Percentiles rank a stretch among this genome's conserved stretches.
phyloP scores from a whole-genome alignment of 1,140 invertebrate genomes.

The Listronotus bonariensis region DNA sequence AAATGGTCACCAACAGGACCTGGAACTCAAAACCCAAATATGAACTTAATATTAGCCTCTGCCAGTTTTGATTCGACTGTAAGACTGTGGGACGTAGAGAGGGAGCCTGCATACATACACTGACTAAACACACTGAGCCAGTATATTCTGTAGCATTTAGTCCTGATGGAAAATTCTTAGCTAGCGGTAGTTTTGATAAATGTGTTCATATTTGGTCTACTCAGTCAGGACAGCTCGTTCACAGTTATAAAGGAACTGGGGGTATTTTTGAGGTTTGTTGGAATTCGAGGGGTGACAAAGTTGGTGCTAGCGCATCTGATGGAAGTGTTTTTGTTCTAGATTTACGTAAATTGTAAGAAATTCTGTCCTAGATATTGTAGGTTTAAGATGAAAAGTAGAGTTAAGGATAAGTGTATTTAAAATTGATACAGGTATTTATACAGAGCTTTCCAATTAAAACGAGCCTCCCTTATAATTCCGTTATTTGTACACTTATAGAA shows the following conservation, averaged over 20 bases:
- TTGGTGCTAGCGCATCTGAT: conserved; percentile 97
- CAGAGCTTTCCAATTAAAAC: too few relatives aligned
- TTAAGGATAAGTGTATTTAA: too few relatives aligned
- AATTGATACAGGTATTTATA: too few relatives aligned
- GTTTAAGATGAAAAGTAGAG: too few relatives aligned
- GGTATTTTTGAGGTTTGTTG: conserved; percentile 99
- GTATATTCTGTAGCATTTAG: conserved; percentile 92
- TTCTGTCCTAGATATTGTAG: neutral
- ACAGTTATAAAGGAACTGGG: conserved; percentile 97
- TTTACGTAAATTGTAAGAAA: conserved; percentile 79
- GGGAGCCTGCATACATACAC: conserved; percentile 93
- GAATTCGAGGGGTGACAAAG: conserved; percentile 98
- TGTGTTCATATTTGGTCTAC: conserved; percentile 99
- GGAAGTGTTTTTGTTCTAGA: conserved; percentile 91
- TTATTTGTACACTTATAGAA: too few relatives aligned
- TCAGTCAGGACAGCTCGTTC: conserved; percentile 91
- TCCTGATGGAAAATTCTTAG: conserved; percentile 96
- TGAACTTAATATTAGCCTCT: conserved; percentile 94
- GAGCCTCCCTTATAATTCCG: too few relatives aligned
- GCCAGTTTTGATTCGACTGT: conserved; percentile 98
- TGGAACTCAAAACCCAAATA: conserved; percentile 93
- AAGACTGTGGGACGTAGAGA: conserved; percentile 93
- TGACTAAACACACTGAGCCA: conserved; percentile 97
- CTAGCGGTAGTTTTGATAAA: conserved; percentile 98
- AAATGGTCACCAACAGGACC: conserved; percentile 99